phyloP scores from a whole-genome alignment of 1,140 invertebrate species.

The Sitophilus oryzae region DNA sequence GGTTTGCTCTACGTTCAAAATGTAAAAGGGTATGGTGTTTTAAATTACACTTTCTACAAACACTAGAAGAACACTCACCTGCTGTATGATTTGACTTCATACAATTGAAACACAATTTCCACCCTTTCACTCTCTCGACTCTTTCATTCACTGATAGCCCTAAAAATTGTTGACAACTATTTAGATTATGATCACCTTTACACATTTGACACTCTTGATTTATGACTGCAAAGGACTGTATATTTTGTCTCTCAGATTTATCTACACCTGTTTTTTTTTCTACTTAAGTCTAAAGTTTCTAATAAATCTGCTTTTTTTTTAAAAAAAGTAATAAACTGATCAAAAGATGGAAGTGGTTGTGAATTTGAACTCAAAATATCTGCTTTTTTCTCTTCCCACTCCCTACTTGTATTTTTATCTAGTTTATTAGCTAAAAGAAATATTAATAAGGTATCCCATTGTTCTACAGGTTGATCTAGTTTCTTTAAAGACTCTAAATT shows the following conservation, averaged over 20 bases:
- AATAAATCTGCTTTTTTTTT: slow-evolving; percentile 3
- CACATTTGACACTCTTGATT: not conserved
- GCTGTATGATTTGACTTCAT: too few relatives aligned
- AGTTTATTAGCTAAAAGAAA: not conserved
- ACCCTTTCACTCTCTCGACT: too few relatives aligned
- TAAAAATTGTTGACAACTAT: too few relatives aligned
- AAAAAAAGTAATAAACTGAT: slow-evolving; percentile 6
- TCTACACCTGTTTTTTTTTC: not conserved
- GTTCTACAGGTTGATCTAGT: slow-evolving; percentile 2
- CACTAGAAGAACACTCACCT: too few relatives aligned
- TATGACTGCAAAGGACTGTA: not conserved
- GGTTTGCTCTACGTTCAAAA: too few relatives aligned
- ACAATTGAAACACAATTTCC: too few relatives aligned
- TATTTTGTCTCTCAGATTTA: not conserved
- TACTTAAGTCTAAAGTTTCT: slow-evolving; percentile 7
- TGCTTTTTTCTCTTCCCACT: slow-evolving; percentile 5
- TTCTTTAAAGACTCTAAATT: slow-evolving; percentile 1
- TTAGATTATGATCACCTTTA: too few relatives aligned
- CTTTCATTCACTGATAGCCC: too few relatives aligned
- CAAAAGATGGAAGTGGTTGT: not conserved
- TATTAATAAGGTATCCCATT: slow-evolving; percentile 11
- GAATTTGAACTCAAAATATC: too few relatives aligned
- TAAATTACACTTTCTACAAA: too few relatives aligned
- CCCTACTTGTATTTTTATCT: not conserved
- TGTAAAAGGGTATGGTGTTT: too few relatives aligned